A percentile compares a stretch with the other conserved stretches of the same genome.
These are phyloP conservation scores for Pseudopodoces humilis DNA, from an alignment of 2,113 vertebrate genomes.

Conservation along the genomic window DNA sequence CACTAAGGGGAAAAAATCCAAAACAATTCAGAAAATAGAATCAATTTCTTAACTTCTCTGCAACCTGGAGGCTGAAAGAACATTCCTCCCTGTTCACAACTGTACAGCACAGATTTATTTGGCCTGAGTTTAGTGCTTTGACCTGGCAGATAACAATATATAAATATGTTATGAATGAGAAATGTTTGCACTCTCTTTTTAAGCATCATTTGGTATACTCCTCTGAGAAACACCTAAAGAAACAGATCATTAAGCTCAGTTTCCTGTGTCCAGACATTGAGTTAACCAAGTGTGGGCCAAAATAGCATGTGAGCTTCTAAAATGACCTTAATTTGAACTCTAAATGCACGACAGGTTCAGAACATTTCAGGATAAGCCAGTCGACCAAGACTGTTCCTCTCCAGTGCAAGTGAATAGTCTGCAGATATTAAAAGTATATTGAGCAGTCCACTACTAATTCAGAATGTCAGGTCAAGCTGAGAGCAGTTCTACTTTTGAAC, in stretches of 20 bases:
- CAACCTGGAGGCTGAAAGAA: neutral
- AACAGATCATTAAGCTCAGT: neutral
- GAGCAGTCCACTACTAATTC: neutral
- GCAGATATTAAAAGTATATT: neutral
- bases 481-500: neutral
- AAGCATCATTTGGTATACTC: neutral
- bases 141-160: neutral
- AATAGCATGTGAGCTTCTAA: neutral
- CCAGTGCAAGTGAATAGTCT: neutral
- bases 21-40: neutral
- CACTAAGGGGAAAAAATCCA: fast-evolving
- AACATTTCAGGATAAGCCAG: neutral
- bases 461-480: neutral
- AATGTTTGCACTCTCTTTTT: neutral
- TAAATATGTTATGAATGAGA: neutral
- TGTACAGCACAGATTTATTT: neutral
- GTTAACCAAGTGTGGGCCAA: neutral
- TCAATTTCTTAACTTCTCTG: neutral
- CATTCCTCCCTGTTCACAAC: neutral
- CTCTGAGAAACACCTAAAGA: neutral
- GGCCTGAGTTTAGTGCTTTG: neutral
- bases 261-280: neutral
- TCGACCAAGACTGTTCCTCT: neutral
- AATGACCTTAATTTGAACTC: slow-evolving; percentile 35
- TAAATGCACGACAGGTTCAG: neutral